Evolutionary conservation across 2,888 invertebrate genomes (phyloP), one percentile per base, ranked within the genome.

Genomic region (Eristalis tenax): DNA sequence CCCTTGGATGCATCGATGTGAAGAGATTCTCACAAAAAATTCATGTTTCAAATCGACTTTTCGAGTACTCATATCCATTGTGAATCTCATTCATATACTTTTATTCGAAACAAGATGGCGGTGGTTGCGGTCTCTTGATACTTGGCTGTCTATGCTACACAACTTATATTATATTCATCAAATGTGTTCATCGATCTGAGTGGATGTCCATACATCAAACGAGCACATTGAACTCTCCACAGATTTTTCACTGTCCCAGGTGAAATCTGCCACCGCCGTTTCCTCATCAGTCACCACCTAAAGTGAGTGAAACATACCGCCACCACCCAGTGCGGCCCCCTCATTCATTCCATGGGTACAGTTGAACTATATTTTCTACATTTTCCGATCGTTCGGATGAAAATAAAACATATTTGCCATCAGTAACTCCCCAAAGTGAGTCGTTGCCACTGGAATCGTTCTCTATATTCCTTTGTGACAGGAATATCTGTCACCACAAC

Each of bases 351-450:
- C 15, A 13, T 15, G 15, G 5, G n/a, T 13, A 64, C n/a, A 70
- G 78, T 70, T 82, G 77, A 82, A 82, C 82, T 69, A 1, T 26
- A 40, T 23, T 23, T 64, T 38, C 63, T 18, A 18, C 50, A 50
- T 50, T 50, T 50, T 18, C 22, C 63, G 32, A 13, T 22, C 50
- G 8, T 40, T 57, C 71, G 40, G 35, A 26, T 23, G 65, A 59
- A 82, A 74, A 70, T 77, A 77, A 57, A 65, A 82, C 56, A 74
- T 74, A 82, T 82, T 70, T 82, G 74, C 82, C 76, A 77, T 23
- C 15, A 18, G 59, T 10, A 76, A 59, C 32, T 65, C 75, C 40
- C 81, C 63, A 35, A 82, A 76, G 70, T 70, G 65, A 70, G 40
- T 85, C 68, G 43, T 61, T 73, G 32, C 23, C 35, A 22, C 22